Percentiles rank a stretch among this genome's conserved stretches.
Evolutionary conservation across 2,113 vertebrate species (phyloP).

Genomic region (Cheirogaleus medius): DNA sequence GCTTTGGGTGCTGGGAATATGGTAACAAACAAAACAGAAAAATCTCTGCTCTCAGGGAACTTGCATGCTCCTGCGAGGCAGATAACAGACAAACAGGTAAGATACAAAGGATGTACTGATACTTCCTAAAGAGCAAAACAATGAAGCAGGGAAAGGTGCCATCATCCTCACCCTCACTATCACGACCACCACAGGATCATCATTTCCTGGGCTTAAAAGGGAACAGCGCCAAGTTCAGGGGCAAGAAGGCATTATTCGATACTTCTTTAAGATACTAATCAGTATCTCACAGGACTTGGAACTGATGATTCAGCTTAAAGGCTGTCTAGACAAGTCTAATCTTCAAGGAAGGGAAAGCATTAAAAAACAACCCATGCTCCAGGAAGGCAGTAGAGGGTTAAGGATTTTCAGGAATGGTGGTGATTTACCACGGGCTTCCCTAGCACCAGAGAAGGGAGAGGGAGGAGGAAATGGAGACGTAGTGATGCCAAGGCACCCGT

Average conservation of each 20-base stretch:
- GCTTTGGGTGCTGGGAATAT: not conserved
- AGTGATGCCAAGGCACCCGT: not conserved
- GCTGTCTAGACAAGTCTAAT: not conserved
- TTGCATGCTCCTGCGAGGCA: not conserved
- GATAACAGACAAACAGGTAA: not conserved
- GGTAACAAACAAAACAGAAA: not conserved
- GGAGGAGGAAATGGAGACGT: not conserved
- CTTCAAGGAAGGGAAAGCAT: not conserved
- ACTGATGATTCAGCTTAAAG: not conserved
- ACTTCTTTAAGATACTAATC: not conserved
- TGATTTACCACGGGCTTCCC: not conserved
- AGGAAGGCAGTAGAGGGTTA: not conserved
- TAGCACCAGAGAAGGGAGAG: not conserved
- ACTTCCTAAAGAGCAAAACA: not conserved
- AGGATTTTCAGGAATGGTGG: not conserved
- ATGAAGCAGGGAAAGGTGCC: not conserved
- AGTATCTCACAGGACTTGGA: not conserved
- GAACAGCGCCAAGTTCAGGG: not conserved
- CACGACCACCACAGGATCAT: not conserved
- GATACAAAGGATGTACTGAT: not conserved
- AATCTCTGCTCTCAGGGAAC: not conserved
- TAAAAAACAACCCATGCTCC: not conserved
- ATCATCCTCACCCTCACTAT: no score
- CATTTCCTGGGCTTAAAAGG: not conserved
- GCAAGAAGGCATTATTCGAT: not conserved